phyloP scores from a whole-genome alignment of 2,797 vertebrate genomes.

The Coracias cyanogaster region DNA sequence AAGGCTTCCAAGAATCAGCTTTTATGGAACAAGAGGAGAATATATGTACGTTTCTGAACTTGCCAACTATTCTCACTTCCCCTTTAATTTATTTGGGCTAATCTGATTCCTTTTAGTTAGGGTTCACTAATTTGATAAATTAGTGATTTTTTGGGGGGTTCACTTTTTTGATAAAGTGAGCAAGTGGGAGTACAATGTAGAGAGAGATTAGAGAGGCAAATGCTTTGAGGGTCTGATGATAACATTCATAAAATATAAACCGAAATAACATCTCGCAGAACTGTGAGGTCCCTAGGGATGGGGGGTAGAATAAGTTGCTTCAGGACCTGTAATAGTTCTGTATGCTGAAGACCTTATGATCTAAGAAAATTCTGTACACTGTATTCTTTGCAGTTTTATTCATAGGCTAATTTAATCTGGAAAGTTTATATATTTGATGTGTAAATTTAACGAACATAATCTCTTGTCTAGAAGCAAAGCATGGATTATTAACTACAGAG shows the following conservation, averaged over 20 bases:
- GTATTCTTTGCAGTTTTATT: background rate
- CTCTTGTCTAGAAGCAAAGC: background rate
- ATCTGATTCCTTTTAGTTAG: background rate
- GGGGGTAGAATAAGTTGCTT: background rate
- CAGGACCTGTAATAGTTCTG: background rate
- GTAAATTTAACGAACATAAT: background rate
- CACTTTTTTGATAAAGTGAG: background rate
- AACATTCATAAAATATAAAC: background rate
- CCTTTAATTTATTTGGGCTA: background rate
- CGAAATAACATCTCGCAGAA: background rate
- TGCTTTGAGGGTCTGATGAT: background rate
- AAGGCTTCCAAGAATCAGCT: background rate
- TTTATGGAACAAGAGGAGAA: background rate
- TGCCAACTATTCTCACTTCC: background rate
- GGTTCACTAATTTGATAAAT: no score
- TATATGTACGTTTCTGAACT: background rate
- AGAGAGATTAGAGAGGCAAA: background rate
- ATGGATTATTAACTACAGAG: background rate
- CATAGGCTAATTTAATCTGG: background rate
- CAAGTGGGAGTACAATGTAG: background rate
- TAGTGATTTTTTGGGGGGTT: background rate
- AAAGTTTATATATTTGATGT: background rate
- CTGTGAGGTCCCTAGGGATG: background rate
- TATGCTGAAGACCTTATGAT: background rate
- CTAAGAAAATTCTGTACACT: background rate